Conservation (phyloP, 2,113 vertebrate species). For the Fulmarus glacialis region DNA sequence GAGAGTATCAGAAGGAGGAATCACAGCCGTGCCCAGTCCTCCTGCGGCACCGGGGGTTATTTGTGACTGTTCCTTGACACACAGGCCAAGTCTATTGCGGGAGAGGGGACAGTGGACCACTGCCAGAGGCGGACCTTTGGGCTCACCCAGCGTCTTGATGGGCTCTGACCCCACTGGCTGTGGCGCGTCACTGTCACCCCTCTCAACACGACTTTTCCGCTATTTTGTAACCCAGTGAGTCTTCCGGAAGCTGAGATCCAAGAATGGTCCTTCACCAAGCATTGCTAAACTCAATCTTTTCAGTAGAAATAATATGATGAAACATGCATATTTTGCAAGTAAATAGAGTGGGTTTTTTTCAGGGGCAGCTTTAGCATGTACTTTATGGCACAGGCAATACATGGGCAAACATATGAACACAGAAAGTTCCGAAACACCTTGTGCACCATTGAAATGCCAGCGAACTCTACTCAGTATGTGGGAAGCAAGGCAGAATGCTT, state of each 20-base stretch:
- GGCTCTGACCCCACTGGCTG: neutral
- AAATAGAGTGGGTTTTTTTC: neutral
- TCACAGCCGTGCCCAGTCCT: neutral
- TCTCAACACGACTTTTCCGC: neutral
- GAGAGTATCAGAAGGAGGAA: neutral
- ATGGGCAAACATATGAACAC: neutral
- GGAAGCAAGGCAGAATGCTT: neutral
- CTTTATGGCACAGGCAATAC: neutral
- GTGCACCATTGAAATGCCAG: neutral
- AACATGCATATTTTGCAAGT: neutral
- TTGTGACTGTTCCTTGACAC: neutral
- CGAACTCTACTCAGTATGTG: neutral
- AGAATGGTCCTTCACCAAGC: neutral
- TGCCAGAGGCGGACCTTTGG: neutral
- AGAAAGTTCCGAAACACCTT: neutral
- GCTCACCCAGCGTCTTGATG: neutral
- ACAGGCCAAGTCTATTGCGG: neutral
- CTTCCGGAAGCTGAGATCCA: neutral
- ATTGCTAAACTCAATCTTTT: neutral
- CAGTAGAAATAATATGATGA: neutral
- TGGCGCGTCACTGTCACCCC: neutral
- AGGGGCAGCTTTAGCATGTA: neutral
- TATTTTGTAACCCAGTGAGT: neutral
- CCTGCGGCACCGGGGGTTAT: neutral
- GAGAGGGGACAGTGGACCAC: neutral